Base-by-base conservation (phyloP, 1,140 invertebrate species). In the Procambarus virginalis region DNA sequence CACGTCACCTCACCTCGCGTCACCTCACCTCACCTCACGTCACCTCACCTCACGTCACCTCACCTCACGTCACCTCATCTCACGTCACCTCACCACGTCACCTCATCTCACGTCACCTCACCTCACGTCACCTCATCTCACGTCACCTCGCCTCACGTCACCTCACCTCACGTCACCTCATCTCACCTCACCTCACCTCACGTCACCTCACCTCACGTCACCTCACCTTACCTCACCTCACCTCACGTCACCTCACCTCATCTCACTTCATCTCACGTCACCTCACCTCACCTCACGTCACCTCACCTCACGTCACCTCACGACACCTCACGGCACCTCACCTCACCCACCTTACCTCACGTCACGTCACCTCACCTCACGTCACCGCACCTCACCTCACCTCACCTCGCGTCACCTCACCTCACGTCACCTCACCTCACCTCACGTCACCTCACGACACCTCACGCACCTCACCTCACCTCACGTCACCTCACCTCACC, bases 1-100 rank as follows among this genome's bases (percentile, higher is more conserved):
- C 79, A 81, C 79, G 55, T 81, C 55, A 81, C 79, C 79, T 81
- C 79, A 81, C 79, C 79, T 81, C 79, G 45, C 79, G 55, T 81
- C 55, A 81, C 79, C 79, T 81, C 79, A 45, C 79, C 79, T 64
- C 55, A 81, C 79, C 79, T 81, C 22, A 81, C 79, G 55, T 81
- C 58, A 64, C 55, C 79, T 81, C 79, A 81, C 55, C 79, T 81
- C 55, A 81, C 55, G 55, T 81, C 58, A 45, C 55, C 79, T 81
- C 55, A 81, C 55, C 79, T 81, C 79, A 64, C 55, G 49, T 80
- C 78, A 79, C 77, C 77, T 79, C 17, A 49, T 46, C 75, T 76
- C 75, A 48, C 75, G 10, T 80, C 49, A 80, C 78, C 78, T 80
- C 78, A 58, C 49, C 78, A 58, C 49, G 49, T 80, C 78, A 79